Base-by-base conservation (phyloP, 2,113 vertebrate genomes). In the Trichechus manatus region DNA sequence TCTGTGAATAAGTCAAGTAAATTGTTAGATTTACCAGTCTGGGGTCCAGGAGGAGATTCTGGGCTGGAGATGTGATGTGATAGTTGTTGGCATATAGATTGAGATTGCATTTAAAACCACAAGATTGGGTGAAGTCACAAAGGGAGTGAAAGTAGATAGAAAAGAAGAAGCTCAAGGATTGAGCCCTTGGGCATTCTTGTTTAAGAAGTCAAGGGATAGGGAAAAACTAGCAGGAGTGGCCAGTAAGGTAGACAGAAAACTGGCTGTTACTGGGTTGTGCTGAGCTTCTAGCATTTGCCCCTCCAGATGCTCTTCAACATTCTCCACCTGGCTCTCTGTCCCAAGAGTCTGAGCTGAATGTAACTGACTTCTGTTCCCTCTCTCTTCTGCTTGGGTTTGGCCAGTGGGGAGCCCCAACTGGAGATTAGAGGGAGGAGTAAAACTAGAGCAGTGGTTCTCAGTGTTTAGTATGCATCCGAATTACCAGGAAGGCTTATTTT, bases 271-370 rank as follows among this genome's bases (percentile, higher is more conserved):
- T 11, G 0, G 23, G 22, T 9, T 56, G 9, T 88, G 44, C 27
- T 27, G 44, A 47, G 10, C 1, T 0, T 1, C 36, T 74, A 36
- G 9, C 20, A 15, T 7, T 29, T n/a, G 17, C 5, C 3, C 8
- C 3, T 39, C 29, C 19, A 47, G 44, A 17, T 44, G 5, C 25
- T 75, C 27, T 81, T 39, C 64, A 39, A n/a, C 36, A 23, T 3
- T 66, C 47, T 77, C 11, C 63, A 53, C n/a, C 66, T 56, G 61
- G 50, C 13, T 77, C 13, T 79, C 53, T 50, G 44, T 39, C 50
- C 47, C 20, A 6, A 4, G n/a, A 74, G 61, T 5, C 19, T 82
- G 44, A 31, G 11, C 27, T 6, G 19, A 25, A 53, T 10, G 31
- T 25, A 75, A 50, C 1, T n/a, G n/a, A 20, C 11, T 25, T 39